Evolutionary conservation across 2,113 vertebrate species (phyloP).

Genomic region (Uria lomvia): DNA sequence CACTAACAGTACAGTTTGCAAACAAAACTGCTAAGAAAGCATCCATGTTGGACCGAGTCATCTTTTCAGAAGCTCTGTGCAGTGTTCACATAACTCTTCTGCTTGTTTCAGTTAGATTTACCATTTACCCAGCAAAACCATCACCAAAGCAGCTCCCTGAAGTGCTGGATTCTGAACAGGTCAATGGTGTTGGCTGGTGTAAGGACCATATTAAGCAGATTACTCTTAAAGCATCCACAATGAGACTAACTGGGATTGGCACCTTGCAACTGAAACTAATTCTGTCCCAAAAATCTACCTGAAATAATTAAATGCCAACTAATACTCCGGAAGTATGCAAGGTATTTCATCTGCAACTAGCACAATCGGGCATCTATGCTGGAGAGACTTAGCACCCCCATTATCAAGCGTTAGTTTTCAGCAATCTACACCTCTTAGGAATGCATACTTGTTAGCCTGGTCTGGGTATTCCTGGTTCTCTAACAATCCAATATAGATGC

Average conservation of each 20-base stretch:
- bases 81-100: neutral
- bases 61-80: neutral
- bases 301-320: neutral
- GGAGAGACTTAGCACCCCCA: neutral
- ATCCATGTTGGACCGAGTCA: neutral
- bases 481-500: neutral
- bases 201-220: neutral
- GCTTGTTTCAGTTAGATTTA: neutral
- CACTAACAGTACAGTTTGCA: neutral
- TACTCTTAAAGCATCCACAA: neutral
- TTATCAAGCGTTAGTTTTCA: neutral
- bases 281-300: neutral
- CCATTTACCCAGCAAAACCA: neutral
- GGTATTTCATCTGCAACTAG: neutral
- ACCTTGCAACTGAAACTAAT: neutral
- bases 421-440: neutral
- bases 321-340: neutral
- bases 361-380: rapidly evolving
- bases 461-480: neutral
- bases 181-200: rapidly evolving
- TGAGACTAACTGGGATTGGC: neutral
- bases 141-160: neutral
- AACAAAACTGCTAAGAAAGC: neutral
- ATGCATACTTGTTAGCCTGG: rapidly evolving
- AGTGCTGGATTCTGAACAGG: neutral